phyloP scores from a whole-genome alignment of 2,113 vertebrate genomes.

The Poeciliopsis occidentalis region DNA sequence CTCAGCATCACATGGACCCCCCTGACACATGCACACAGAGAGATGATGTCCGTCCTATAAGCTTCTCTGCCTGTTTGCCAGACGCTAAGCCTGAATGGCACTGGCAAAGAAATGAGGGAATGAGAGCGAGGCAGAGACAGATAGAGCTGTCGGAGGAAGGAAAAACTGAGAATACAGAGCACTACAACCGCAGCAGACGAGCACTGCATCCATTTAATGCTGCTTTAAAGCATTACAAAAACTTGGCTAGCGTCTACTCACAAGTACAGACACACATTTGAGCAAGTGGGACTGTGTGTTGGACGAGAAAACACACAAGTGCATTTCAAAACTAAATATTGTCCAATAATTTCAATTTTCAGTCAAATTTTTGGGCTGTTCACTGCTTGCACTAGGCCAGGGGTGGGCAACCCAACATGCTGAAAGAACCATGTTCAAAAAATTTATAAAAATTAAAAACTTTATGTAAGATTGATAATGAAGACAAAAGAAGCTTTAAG shows the following conservation, averaged over 20 bases:
- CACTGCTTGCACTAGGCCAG: background rate
- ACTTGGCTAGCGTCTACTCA: background rate
- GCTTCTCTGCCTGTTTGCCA: constrained; percentile 71
- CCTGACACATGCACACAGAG: constrained; percentile 33
- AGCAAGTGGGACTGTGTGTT: background rate
- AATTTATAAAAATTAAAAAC: too few relatives aligned
- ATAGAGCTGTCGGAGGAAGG: constrained; percentile 29
- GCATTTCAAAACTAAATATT: background rate
- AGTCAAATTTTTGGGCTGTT: background rate
- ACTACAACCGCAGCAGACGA: constrained; percentile 18
- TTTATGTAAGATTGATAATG: too few relatives aligned
- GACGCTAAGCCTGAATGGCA: constrained; percentile 74
- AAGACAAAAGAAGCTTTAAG: too few relatives aligned
- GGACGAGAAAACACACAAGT: background rate
- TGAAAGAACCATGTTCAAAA: too few relatives aligned
- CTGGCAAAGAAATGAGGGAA: constrained; percentile 57
- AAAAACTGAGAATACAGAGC: constrained; percentile 29
- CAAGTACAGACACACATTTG: background rate
- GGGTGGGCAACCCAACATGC: too few relatives aligned
- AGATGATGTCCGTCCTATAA: constrained; percentile 64
- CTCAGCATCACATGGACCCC: constrained; percentile 55
- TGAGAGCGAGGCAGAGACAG: constrained; percentile 2
- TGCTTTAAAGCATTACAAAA: background rate
- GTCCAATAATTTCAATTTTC: background rate
- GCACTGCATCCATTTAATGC: constrained; percentile 1